Conservation (phyloP, 1,140 invertebrate genomes). For the Sitophilus oryzae region DNA sequence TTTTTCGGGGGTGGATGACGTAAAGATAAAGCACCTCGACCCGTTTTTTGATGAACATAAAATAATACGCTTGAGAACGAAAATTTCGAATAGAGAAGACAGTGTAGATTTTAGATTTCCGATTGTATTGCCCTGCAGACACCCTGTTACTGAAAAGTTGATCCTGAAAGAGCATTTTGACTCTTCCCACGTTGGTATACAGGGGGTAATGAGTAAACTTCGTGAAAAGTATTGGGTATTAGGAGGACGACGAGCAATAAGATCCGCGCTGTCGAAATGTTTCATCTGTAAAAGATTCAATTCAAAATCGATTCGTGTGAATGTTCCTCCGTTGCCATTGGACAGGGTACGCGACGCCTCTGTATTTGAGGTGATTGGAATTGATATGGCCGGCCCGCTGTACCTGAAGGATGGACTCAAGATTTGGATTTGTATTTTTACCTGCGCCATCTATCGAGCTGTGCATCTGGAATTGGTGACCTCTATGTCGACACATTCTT, state of each 20-base stretch:
- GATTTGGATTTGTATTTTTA: conserved; percentile 38
- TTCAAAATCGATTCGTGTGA: conserved; percentile 10
- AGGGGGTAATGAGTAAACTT: conserved; percentile 25
- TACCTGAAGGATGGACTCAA: conserved; percentile 19
- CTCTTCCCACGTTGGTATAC: conserved; percentile 29
- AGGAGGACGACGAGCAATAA: conserved; percentile 31
- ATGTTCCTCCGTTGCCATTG: conserved; percentile 24
- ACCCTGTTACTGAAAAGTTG: conserved; percentile 26
- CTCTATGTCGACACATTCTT: conserved; percentile 34
- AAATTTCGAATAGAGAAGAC: conserved; percentile 30
- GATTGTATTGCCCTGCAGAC: conserved; percentile 30
- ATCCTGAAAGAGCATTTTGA: conserved; percentile 28
- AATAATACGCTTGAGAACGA: conserved; percentile 31
- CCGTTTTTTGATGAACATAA: conserved; percentile 28
- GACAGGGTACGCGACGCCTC: conserved; percentile 30
- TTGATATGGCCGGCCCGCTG: too few species aligned
- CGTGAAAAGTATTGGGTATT: conserved; percentile 1
- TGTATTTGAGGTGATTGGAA: conserved; percentile 34
- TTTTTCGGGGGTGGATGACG: conserved; percentile 18
- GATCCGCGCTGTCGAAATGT: conserved; percentile 8
- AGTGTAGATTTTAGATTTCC: conserved; percentile 29
- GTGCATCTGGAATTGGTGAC: conserved; percentile 41
- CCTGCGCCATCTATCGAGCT: conserved; percentile 32
- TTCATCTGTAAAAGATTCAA: conserved; percentile 5
- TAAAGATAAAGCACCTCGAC: conserved; percentile 16